Percentiles rank a stretch among this genome's conserved stretches.
These are phyloP conservation scores for Agrotis exclamationis DNA, from an alignment of 2,888 invertebrate species.

Conservation along the genomic window DNA sequence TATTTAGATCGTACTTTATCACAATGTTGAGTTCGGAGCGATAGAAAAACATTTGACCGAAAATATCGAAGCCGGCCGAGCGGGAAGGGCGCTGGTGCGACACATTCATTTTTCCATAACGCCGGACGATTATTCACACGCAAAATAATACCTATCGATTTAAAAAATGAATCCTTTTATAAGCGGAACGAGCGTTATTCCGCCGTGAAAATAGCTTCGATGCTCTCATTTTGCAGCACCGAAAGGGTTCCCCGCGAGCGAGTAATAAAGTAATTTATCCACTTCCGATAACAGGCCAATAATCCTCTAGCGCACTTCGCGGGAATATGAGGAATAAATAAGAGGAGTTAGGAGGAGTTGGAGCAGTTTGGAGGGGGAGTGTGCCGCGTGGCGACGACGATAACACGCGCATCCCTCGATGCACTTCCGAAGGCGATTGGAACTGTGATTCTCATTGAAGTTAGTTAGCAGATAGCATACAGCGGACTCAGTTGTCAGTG, in stretches of 20 bases:
- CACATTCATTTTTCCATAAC: slow-evolving; percentile 71
- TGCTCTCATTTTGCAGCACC: slow-evolving; percentile 75
- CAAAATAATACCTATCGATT: slow-evolving; percentile 79
- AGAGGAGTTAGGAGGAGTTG: slow-evolving; percentile 63
- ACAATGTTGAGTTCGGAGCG: slow-evolving; percentile 33
- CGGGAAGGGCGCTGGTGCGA: slow-evolving; percentile 61
- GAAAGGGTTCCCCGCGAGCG: slow-evolving; percentile 81
- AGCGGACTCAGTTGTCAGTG: slow-evolving; percentile 49
- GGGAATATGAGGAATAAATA: slow-evolving; percentile 79
- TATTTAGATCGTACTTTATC: slow-evolving; percentile 37
- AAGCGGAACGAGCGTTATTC: slow-evolving; percentile 81
- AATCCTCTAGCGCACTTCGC: slow-evolving; percentile 78
- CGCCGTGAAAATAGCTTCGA: slow-evolving; percentile 79
- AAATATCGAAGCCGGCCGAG: slow-evolving; percentile 58
- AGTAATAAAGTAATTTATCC: slow-evolving; percentile 90
- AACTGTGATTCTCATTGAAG: slow-evolving; percentile 56
- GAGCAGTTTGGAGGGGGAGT: slow-evolving; percentile 58
- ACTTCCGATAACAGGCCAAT: slow-evolving; percentile 87
- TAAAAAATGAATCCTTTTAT: slow-evolving; percentile 80
- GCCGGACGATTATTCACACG: slow-evolving; percentile 70
- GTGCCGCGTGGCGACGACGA: slow-evolving; percentile 65
- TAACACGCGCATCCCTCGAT: slow-evolving; percentile 62
- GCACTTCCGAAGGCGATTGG: slow-evolving; percentile 50
- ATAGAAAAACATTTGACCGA: slow-evolving; percentile 63
- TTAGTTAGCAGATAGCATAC: slow-evolving; percentile 57